Conservation (phyloP, 2,797 vertebrate species). For the Sarcoramphus papa region DNA sequence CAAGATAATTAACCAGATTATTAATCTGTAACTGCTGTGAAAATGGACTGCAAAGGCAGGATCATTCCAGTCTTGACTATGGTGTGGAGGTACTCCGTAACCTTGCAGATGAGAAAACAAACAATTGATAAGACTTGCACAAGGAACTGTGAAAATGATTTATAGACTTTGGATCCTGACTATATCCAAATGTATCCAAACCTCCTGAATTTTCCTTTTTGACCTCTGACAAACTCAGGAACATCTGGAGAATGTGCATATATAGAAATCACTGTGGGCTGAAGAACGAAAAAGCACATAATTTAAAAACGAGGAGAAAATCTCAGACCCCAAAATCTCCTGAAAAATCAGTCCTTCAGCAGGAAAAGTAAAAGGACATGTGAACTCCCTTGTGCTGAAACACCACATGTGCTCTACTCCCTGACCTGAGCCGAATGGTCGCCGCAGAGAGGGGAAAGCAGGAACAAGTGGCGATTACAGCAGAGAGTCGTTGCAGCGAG, state of each 20-base stretch:
- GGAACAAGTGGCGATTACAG: fast-evolving
- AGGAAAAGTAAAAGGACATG: fast-evolving
- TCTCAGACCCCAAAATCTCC: background rate
- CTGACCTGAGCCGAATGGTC: background rate
- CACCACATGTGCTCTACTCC: fast-evolving
- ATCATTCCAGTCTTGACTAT: background rate
- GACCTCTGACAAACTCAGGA: background rate
- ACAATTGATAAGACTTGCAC: background rate
- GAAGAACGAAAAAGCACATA: background rate
- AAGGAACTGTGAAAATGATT: background rate
- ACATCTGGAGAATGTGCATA: background rate
- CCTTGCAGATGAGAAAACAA: background rate
- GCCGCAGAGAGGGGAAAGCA: fast-evolving
- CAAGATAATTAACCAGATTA: background rate
- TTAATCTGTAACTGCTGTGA: background rate
- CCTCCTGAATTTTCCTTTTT: background rate
- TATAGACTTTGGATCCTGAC: background rate
- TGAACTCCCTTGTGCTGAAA: background rate
- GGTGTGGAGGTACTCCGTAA: background rate
- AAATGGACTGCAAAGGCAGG: background rate
- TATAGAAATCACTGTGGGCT: background rate
- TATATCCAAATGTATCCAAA: background rate
- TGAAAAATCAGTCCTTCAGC: background rate
- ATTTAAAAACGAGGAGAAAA: background rate
- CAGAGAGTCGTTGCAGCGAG: background rate